Conservation (phyloP, 2,888 invertebrate species). For the Trichopria drosophilae region DNA sequence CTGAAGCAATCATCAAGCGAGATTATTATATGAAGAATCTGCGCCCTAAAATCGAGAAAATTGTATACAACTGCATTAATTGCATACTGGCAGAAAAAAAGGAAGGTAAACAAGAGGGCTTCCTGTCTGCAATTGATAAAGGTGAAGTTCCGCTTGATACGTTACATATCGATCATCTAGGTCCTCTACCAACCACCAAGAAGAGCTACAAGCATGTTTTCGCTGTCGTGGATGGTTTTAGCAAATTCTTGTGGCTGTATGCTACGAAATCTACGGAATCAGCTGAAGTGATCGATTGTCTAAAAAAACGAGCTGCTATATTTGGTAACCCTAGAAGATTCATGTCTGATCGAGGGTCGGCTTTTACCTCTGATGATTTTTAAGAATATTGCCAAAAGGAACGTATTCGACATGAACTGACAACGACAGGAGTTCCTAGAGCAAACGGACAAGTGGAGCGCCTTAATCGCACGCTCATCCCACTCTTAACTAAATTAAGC, state of each 20-base stretch:
- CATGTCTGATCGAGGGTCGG: conserved; percentile 23
- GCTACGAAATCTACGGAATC: conserved; percentile 29
- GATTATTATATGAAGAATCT: conserved; percentile 28
- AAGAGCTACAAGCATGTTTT: too few relatives aligned
- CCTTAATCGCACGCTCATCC: too few relatives aligned
- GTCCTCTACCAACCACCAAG: conserved; percentile 22
- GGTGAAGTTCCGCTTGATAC: conserved; percentile 27
- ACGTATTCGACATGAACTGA: conserved; percentile 32
- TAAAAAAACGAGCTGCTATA: conserved; percentile 22
- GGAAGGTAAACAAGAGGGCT: conserved; percentile 29
- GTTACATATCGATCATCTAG: conserved; percentile 30
- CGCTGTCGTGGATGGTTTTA: conserved; percentile 25
- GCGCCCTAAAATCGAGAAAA: conserved; percentile 23
- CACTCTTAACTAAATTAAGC: too few relatives aligned
- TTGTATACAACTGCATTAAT: conserved; percentile 27
- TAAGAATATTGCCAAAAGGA: conserved; percentile 26
- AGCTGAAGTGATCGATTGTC: too few relatives aligned
- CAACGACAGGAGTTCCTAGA: conserved; percentile 46
- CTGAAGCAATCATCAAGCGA: conserved; percentile 26
- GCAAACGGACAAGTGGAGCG: too few relatives aligned
- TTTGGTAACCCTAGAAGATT: conserved; percentile 33
- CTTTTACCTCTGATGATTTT: conserved; percentile 26
- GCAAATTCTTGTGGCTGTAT: conserved; percentile 32
- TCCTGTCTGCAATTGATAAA: conserved; percentile 25
- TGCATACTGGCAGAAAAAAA: conserved; percentile 34